phyloP scores from a whole-genome alignment of 2,113 vertebrate genomes.

The Cochlearius cochlearius region DNA sequence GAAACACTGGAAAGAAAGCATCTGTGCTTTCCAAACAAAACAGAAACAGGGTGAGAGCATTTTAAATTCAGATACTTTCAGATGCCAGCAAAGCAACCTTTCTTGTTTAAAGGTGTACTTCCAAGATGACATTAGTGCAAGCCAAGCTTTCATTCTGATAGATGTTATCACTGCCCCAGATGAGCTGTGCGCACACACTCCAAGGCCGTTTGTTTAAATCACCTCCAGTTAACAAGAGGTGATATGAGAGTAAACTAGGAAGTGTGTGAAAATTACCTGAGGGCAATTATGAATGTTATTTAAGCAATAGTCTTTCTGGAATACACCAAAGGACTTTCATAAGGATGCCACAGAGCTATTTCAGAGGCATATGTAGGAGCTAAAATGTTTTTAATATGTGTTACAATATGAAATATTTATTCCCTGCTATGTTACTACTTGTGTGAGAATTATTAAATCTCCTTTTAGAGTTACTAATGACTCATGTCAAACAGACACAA shows the following conservation, averaged over 20 bases:
- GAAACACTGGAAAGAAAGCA: neutral
- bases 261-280: neutral
- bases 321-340: neutral
- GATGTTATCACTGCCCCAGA: neutral
- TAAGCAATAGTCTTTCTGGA: neutral
- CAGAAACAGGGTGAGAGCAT: neutral
- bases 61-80: neutral
- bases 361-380: neutral
- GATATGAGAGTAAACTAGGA: neutral
- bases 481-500: neutral
- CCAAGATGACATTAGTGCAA: neutral
- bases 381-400: neutral
- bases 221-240: neutral
- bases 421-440: neutral
- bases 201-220: neutral
- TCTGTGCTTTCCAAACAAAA: neutral
- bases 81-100: neutral
- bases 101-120: neutral
- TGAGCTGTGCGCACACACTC: neutral
- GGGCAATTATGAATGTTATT: neutral
- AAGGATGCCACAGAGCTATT: neutral
- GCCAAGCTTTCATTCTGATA: neutral
- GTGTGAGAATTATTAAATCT: conserved; percentile 28
- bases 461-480: conserved; percentile 24
- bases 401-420: conserved; percentile 37